Conservation (phyloP, 2,797 vertebrate genomes). For the Neosalanx taihuensis region DNA sequence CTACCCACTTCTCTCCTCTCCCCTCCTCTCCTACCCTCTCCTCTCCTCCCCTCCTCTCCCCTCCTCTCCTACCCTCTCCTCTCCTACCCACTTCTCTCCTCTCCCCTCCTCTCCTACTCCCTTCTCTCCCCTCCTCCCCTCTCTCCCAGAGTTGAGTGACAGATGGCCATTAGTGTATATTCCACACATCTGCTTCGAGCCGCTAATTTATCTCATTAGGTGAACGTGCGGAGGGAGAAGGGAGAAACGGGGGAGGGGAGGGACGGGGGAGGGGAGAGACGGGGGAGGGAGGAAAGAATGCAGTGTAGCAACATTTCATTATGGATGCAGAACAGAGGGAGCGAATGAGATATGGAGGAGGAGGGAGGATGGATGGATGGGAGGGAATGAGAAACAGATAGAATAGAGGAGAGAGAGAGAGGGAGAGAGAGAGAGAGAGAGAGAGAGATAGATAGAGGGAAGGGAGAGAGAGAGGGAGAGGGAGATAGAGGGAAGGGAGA, state of each 20-base stretch:
- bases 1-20: no score
- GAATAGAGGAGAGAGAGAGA: neutral
- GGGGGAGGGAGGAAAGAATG: slow-evolving; percentile 35
- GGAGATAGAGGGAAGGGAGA: neutral
- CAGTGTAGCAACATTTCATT: slow-evolving; percentile 61
- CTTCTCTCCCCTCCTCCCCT: slow-evolving; percentile 27
- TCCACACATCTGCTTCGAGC: slow-evolving; percentile 76
- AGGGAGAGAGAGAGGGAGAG: no score
- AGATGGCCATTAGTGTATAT: slow-evolving; percentile 78
- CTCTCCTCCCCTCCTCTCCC: slow-evolving; percentile 28
- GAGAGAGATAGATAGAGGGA: neutral
- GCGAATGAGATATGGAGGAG: slow-evolving; percentile 5
- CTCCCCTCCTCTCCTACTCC: slow-evolving; percentile 5
- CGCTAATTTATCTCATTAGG: slow-evolving; percentile 81
- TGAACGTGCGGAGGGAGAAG: slow-evolving; percentile 54
- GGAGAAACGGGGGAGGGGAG: no score
- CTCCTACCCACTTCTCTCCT: no score
- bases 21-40: no score
- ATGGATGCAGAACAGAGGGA: slow-evolving; percentile 65
- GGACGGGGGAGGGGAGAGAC: slow-evolving; percentile 44
- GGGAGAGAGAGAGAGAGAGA: no score
- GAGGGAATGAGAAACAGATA: no score
- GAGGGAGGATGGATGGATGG: slow-evolving; percentile 2
- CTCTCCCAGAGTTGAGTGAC: slow-evolving; percentile 71
- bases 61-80: no score